A percentile compares a stretch with the other conserved stretches of the same genome.
Evolutionary conservation across 2,797 vertebrate genomes (phyloP).

Genomic region (Danio jaintianensis): DNA sequence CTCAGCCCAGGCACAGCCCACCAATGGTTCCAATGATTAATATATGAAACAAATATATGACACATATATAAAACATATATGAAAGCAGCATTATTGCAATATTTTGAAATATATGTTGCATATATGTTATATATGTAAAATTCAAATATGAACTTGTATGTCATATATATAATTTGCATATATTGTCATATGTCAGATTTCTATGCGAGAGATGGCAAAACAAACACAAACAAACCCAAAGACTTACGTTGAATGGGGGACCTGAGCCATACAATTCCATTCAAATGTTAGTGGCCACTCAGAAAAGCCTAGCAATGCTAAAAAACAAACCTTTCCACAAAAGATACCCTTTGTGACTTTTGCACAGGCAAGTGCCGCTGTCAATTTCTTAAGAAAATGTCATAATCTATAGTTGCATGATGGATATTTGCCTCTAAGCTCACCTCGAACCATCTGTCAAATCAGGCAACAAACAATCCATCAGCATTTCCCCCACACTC

Average conservation of each 20-base stretch:
- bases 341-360: background rate
- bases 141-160: too few relatives aligned
- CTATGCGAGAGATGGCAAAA: background rate
- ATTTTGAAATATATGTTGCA: too few relatives aligned
- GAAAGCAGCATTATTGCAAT: too few relatives aligned
- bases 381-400: background rate
- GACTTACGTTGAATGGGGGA: background rate
- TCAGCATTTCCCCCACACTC: conserved; percentile 1
- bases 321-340: background rate
- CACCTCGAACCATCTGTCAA: background rate
- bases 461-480: conserved; percentile 1
- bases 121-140: too few relatives aligned
- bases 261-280: too few relatives aligned
- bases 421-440: background rate
- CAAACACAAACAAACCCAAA: background rate
- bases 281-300: background rate
- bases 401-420: background rate
- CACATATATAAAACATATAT: too few relatives aligned
- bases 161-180: too few relatives aligned
- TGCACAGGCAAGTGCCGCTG: background rate
- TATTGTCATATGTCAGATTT: too few relatives aligned
- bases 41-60: too few relatives aligned
- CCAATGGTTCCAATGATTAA: too few relatives aligned
- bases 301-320: background rate
- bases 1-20: too few relatives aligned